These are phyloP conservation scores for Carassius auratus DNA, from an alignment of 2,113 vertebrate species.

Conservation along the genomic window DNA sequence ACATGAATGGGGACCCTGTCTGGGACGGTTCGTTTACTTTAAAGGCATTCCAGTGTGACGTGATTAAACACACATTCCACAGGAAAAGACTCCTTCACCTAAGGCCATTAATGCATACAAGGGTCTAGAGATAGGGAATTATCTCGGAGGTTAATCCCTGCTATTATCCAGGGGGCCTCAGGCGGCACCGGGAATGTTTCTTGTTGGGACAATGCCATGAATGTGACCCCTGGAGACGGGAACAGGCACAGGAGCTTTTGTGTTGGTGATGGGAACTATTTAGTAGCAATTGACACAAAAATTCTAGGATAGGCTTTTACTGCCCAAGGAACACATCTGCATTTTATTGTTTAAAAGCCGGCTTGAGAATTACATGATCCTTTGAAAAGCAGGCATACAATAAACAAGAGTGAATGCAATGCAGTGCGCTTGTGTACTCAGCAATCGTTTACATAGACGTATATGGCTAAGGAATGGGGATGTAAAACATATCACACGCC, in stretches of 20 bases:
- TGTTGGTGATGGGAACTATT: conserved; percentile 17
- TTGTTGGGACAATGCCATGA: conserved; percentile 44
- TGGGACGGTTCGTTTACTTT: conserved; percentile 28
- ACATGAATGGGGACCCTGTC: conserved; percentile 13
- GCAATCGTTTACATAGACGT: conserved; percentile 18
- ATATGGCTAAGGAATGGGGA: conserved; percentile 22
- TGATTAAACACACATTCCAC: conserved; percentile 46
- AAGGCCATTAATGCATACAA: conserved; percentile 47
- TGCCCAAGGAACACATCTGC: neutral
- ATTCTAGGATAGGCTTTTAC: neutral
- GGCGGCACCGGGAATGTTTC: conserved; percentile 25
- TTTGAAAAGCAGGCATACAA: neutral
- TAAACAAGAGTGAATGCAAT: conserved; percentile 7
- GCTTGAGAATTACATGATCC: neutral
- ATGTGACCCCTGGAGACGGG: conserved; percentile 50
- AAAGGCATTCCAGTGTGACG: conserved; percentile 53
- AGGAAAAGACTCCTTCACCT: conserved; percentile 48
- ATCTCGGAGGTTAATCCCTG: conserved; percentile 53
- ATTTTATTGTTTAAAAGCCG: neutral
- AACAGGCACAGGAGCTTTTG: conserved; percentile 29
- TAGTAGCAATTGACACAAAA: neutral
- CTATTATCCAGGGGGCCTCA: conserved; percentile 45
- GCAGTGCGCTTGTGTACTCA: neutral
- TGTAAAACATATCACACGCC: neutral
- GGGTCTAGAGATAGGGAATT: conserved; percentile 53